Evolutionary conservation across 1,140 invertebrate species (phyloP).

Genomic region (Camponotus vicinus): DNA sequence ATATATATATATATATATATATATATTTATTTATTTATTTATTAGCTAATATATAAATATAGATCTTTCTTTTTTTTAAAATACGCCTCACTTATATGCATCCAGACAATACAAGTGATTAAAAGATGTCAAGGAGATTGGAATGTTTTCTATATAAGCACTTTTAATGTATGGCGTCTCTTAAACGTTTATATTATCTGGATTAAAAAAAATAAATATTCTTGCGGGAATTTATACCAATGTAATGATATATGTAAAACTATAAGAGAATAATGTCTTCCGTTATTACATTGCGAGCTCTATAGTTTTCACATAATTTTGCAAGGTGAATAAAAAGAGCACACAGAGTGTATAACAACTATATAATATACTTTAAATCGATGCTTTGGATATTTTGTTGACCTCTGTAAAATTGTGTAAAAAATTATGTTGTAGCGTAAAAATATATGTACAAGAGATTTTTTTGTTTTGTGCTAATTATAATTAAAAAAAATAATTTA

Average conservation of each 20-base stretch:
- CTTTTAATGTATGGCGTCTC: not conserved
- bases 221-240: conserved; percentile 32
- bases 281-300: conserved; percentile 58
- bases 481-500: conserved; percentile 29
- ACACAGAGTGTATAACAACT: conserved; percentile 3
- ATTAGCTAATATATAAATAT: not conserved
- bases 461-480: conserved; percentile 24
- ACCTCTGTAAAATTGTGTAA: conserved; percentile 11
- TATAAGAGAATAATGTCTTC: conserved; percentile 65
- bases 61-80: not conserved
- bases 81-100: not conserved
- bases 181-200: conserved; percentile 44
- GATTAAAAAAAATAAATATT: conserved; percentile 61
- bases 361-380: conserved; percentile 5
- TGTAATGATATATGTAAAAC: conserved; percentile 44
- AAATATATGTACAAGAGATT: not conserved
- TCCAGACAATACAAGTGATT: conserved; percentile 29
- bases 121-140: conserved; percentile 15
- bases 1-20: not conserved
- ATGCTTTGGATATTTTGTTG: not conserved
- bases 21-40: not conserved
- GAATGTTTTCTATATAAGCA: not conserved
- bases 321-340: not conserved
- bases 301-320: conserved; percentile 54
- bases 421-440: conserved; percentile 29